phyloP scores from a whole-genome alignment of 64 coral and sea anemone species.

The Stichodactyla helianthus region DNA sequence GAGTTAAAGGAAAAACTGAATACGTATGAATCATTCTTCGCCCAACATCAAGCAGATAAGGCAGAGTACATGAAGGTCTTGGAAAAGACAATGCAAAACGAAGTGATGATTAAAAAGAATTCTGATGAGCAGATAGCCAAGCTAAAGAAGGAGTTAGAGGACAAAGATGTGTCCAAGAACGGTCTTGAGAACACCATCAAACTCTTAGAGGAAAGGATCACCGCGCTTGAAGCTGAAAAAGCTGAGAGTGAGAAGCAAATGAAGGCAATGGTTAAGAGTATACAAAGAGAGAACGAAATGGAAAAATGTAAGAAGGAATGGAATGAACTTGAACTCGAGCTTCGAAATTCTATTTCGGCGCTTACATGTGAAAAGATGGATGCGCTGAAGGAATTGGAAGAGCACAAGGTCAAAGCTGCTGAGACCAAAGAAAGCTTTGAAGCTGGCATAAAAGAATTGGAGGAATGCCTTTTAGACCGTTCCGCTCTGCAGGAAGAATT shows the following conservation, averaged over 20 bases:
- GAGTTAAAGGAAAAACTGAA: background rate
- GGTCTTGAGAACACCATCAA: background rate
- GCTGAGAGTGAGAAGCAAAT: background rate
- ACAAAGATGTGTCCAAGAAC: background rate
- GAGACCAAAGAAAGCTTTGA: background rate
- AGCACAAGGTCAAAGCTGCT: background rate
- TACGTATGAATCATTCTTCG: background rate
- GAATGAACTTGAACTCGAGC: background rate
- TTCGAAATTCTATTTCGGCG: background rate
- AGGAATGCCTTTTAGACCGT: background rate
- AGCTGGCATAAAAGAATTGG: background rate
- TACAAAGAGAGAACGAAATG: background rate
- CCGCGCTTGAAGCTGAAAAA: background rate
- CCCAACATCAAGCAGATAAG: background rate
- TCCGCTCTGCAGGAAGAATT: background rate
- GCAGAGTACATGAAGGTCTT: background rate
- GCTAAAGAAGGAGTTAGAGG: background rate
- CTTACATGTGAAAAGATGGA: background rate
- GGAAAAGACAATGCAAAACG: background rate
- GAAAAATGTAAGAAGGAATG: background rate
- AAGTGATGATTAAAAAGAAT: background rate
- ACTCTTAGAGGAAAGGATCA: constrained; percentile 5
- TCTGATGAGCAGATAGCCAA: constrained; percentile 3
- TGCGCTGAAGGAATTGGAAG: background rate
- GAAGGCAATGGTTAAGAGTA: background rate